Evolutionary conservation across 1,140 invertebrate genomes (phyloP), one percentile per base, ranked within the genome.

Genomic region (Lucilia sericata): DNA sequence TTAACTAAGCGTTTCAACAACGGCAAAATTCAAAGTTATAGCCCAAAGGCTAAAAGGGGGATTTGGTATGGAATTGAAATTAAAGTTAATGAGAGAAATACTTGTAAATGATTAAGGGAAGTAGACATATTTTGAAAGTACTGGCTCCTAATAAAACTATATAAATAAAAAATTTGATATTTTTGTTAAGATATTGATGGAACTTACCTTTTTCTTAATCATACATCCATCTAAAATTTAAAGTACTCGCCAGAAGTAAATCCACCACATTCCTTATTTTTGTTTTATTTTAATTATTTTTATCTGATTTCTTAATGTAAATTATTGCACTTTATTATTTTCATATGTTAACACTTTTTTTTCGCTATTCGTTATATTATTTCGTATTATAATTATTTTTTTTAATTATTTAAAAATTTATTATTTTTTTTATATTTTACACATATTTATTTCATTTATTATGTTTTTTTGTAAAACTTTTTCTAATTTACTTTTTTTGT

Each of bases 291-390:
- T 55, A n/a, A 13, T 60, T 17, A 13, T 60, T n/a, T 60, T 60
- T 2, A 30, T 1, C 25, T 3, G 25, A 30, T 30, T 60, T 70
- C 0, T 21, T 19, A 70, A 21, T 55, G n/a, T 70, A 19, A 70
- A 70, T 70, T 70, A 70, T 70, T 70, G 65, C 65, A 70, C 65
- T 21, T 30, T 30, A 30, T 70, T 19, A 70, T 70, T 70, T 70
- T 60, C 8, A 12, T 60, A n/a, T 19, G 7, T 70, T 70, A 19
- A 70, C n/a, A 70, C 65, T 70, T 70, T 70, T 21, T 65, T 65
- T n/a, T n/a, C n/a, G 14, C n/a, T 21, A 21, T 70, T 70, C 19
- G 65, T 30, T 30, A 30, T 21, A 70, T 70, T 70, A 70, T 10
- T 30, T 30, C 3, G 25, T 30, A 30, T 30, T 30, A 21, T 70